Evolutionary conservation across 1,140 invertebrate genomes (phyloP), one percentile per base, ranked within the genome.

Genomic region (Potamilus streckersoni): DNA sequence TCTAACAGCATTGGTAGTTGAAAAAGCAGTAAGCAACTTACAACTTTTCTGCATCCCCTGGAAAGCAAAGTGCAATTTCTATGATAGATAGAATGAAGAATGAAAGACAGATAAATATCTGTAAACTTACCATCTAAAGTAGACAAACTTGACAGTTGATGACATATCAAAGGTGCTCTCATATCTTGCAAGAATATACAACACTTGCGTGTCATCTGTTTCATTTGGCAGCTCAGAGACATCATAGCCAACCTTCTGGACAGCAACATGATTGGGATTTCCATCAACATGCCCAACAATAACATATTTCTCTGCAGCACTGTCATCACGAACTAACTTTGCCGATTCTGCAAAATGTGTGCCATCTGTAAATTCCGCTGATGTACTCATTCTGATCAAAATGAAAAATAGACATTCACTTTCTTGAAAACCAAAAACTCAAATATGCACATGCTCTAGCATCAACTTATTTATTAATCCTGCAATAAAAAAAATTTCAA

Each of bases 111-210:
- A 31, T 31, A 49, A 11, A 6, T 49, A 49, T 49, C 6, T 0
- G 0, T 49, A 49, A 49, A 70, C 84, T 83, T 69, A 88, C 87
- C 87, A 88, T 74, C 81, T 82, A 73, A 87, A 82, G 74, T 87
- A 87, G 62, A 88, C 83, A 82, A 87, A 88, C 68, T 87, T 88
- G 64, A 85, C 80, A 56, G 84, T 85, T 19, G 76, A 81, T 17
- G 82, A 81, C 84, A 87, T 83, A 73, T 88, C 87, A 76, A 85
- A 82, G 56, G 81, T 83, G 14, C 77, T 82, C 56, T 81, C 73
- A 59, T 85, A 82, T 76, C 86, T 79, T 19, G 84, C 78, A 38
- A 88, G 71, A 27, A 76, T 80, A 65, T 88, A 88, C 80, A 87
- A 80, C 49, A 77, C 75, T 71, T 77, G 59, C 19, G 58, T 60